Evolutionary conservation across 2,888 invertebrate genomes (phyloP), one percentile per base, ranked within the genome.

Genomic region (Allolobophora icterica): DNA sequence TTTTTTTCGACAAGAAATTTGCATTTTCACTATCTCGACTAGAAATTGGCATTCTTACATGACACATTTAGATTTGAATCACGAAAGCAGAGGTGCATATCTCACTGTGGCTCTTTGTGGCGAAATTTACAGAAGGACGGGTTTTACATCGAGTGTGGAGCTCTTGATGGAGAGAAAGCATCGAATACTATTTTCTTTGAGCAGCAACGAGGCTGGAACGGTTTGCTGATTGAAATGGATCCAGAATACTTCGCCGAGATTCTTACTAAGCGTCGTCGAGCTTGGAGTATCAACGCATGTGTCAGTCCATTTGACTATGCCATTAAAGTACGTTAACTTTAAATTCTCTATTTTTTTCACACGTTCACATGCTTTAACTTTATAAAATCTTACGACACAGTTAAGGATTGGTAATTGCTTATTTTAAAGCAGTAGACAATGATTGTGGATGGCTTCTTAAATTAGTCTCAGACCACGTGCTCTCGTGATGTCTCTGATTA

Each of bases 261-360:
- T 5, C 71, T 71, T n/a, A 71, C 71, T 0, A 71, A 71, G 71
- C 30, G 71, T 13, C 71, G 71, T 71, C 71, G 71, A 3, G 71
- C 71, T n/a, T 71, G 71, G 71, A 71, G 8, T n/a, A 71, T 71
- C 30, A 71, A 71, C 71, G 71, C 71, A 1, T 71, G 71, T 40
- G 90, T 92, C 89, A 91, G 92, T 84, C 92, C 92, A 34, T 40
- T 24, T 40, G 42, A 35, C 33, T 83, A 89, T 40, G 91, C 52
- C 91, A 40, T 40, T 45, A 40, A 89, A n/a, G 91, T 91, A 89
- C 13, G 40, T 11, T n/a, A n/a, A n/a, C 71, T 11, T 71, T 71
- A 71, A 1, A 45, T 2, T 3, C 2, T 45, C n/a, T 19, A 3
- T 11, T 45, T 15, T 11, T 2, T 19, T 19, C 15, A 5, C 19